Base-by-base conservation (phyloP, 2,888 invertebrate species). In the Caradrina kadenii region DNA sequence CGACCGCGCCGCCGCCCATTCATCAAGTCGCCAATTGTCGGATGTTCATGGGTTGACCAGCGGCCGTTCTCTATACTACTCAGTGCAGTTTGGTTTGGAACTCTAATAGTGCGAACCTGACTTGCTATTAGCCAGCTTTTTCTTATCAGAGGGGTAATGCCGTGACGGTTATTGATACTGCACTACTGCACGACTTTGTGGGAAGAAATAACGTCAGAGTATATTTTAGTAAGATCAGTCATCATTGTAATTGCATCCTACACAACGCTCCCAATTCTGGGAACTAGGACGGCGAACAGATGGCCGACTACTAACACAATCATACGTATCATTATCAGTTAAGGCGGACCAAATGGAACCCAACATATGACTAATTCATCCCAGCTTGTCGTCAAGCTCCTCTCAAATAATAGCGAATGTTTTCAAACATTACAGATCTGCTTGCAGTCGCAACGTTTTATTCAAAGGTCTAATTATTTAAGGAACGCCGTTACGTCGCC, bases 221-320 rank as follows among this genome's bases (percentile, higher is more conserved):
- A 66, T 66, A 76, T 73, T 79, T 79, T 50, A 69, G 67, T 65
- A 48, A 75, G 71, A 73, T 67, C 71, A 63, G 56, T 63, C 72
- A 67, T 67, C 65, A 68, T 59, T 59, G 67, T 77, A 82, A 80
- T 69, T 66, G 80, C 77, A 67, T 80, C 73, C 72, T 73, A 78
- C 81, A 76, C 73, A 69, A 54, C 72, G 62, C 74, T 70, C 69
- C 74, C 77, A 73, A 73, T 79, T 75, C 70, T 66, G 64, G 42
- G 68, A 78, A 75, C n/a, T 76, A 72, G 76, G 69, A 62, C 77
- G 67, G 63, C 60, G 63, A 55, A 49, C 83, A 78, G 74, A 78
- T 83, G 81, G 76, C 19, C 31, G 64, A 63, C 45, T n/a, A 53
- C 56, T 61, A 56, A 45, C 49, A 73, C 73, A 65, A 58, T 26